These are phyloP conservation scores for Bombycilla garrulus DNA, from an alignment of 2,113 vertebrate species.

Conservation along the genomic window DNA sequence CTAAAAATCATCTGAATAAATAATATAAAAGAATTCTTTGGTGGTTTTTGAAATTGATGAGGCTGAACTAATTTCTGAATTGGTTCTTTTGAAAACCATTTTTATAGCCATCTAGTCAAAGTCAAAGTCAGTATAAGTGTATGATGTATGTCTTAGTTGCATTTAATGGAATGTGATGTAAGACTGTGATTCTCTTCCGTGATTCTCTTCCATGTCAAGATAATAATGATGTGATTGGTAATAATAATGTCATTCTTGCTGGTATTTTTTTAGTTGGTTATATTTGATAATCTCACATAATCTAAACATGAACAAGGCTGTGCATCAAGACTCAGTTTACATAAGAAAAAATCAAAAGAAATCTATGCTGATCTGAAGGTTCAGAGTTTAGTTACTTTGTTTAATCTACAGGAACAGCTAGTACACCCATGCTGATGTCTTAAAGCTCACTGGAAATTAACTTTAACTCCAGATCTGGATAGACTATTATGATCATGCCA, in stretches of 20 bases:
- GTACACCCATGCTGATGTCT: not conserved
- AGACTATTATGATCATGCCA: not conserved
- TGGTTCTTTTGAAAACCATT: not conserved
- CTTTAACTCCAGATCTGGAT: not conserved
- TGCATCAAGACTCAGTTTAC: not conserved
- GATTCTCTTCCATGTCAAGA: not conserved
- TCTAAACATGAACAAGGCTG: not conserved
- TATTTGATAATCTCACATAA: not conserved
- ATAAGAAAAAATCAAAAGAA: not conserved
- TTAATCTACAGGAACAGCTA: not conserved
- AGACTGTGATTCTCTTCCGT: not conserved
- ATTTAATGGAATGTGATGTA: not conserved
- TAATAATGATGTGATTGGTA: not conserved
- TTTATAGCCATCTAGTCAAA: not conserved
- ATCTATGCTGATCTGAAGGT: not conserved
- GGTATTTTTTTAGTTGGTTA: not conserved
- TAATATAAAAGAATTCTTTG: not conserved
- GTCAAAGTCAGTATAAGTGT: not conserved
- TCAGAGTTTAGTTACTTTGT: not conserved
- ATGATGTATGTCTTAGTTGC: not conserved
- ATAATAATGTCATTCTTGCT: not conserved
- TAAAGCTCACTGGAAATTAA: not conserved
- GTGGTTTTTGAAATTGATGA: not conserved
- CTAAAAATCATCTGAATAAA: not conserved
- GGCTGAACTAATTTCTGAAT: not conserved